These are phyloP conservation scores for Nymphalis io DNA, from an alignment of 1,140 invertebrate species.

Conservation along the genomic window DNA sequence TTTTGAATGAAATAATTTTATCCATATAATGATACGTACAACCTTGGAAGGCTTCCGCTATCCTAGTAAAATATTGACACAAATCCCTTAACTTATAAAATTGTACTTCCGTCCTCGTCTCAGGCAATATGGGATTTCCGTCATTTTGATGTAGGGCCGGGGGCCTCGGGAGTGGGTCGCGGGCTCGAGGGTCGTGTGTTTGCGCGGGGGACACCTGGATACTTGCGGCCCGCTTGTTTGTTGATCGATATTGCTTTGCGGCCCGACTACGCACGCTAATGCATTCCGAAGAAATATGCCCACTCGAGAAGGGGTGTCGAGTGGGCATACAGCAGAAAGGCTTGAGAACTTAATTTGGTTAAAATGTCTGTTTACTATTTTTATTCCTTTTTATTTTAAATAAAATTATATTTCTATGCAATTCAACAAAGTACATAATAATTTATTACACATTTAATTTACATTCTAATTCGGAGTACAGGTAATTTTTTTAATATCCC, in stretches of 20 bases:
- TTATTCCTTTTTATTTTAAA: not conserved
- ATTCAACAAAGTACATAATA: no score
- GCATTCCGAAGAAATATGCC: slow-evolving; percentile 48
- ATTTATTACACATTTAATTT: no score
- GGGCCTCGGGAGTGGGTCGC: slow-evolving; percentile 52
- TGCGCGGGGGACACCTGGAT: slow-evolving; percentile 42
- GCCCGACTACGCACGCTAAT: slow-evolving; percentile 46
- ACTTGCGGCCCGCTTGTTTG: slow-evolving; percentile 58
- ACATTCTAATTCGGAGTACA: no score
- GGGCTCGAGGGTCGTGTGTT: slow-evolving; percentile 62
- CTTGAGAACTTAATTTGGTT: not conserved
- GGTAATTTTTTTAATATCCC: no score
- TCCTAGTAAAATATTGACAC: slow-evolving; percentile 80
- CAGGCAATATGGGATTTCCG: slow-evolving; percentile 78
- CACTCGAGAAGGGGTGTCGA: slow-evolving; percentile 26
- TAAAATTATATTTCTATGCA: no score
- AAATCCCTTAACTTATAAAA: slow-evolving; percentile 81
- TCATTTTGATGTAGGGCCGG: slow-evolving; percentile 75
- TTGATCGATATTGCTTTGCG: slow-evolving; percentile 70
- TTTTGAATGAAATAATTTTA: slow-evolving; percentile 26
- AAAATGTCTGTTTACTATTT: not conserved
- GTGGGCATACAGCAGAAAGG: not conserved
- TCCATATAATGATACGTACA: slow-evolving; percentile 32
- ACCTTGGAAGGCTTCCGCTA: slow-evolving; percentile 47
- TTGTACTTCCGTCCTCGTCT: slow-evolving; percentile 71